A percentile compares a stretch with the other conserved stretches of the same genome.
phyloP scores from a whole-genome alignment of 2,797 vertebrate species.

The Rousettus madagascariensis region DNA sequence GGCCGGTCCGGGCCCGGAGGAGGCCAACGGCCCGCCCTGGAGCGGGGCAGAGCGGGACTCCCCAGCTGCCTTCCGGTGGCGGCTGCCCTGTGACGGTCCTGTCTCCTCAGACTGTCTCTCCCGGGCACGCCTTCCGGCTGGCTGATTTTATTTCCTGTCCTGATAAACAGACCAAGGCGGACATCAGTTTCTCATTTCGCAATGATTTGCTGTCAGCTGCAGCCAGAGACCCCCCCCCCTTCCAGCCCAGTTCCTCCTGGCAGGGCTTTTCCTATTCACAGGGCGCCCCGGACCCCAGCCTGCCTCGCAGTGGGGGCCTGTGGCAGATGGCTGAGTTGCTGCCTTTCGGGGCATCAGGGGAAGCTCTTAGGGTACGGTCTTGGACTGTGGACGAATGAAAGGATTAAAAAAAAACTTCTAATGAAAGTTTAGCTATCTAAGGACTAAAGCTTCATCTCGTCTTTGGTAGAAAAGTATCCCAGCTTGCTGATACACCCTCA shows the following conservation, averaged over 20 bases:
- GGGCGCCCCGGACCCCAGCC: neutral
- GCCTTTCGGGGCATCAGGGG: neutral
- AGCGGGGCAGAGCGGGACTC: too few species aligned
- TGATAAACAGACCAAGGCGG: neutral
- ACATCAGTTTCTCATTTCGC: neutral
- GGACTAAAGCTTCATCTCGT: neutral
- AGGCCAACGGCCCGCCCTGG: accelerated
- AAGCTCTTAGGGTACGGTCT: neutral
- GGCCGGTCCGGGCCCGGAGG: accelerated
- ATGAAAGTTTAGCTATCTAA: neutral
- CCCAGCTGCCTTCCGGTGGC: neutral
- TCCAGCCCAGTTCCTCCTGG: neutral
- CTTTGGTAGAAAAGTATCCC: neutral
- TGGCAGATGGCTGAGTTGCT: neutral
- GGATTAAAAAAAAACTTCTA: neutral
- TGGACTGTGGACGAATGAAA: neutral
- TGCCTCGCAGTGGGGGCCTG: neutral
- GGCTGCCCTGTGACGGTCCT: neutral
- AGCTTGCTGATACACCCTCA: neutral
- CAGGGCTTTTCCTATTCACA: neutral
- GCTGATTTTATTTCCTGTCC: neutral
- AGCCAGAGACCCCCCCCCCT: neutral
- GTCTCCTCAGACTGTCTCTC: neutral
- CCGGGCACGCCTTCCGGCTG: neutral
- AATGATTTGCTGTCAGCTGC: neutral